phyloP scores from a whole-genome alignment of 2,888 invertebrate species.

The Ptychoptera albimana region DNA sequence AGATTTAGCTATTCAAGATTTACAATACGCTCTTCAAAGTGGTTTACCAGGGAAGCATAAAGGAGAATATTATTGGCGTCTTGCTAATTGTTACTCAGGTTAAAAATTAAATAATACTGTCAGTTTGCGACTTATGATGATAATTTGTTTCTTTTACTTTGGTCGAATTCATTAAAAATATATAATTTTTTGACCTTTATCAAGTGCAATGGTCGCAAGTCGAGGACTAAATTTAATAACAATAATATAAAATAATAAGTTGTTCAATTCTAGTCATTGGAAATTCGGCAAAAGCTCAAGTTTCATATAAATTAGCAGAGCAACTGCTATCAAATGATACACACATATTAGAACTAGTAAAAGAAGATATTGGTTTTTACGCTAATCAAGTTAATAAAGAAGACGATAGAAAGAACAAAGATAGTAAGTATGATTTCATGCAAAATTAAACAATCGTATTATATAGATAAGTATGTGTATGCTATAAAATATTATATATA shows the following conservation, averaged over 20 bases:
- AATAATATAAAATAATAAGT: not conserved
- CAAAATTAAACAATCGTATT: too few relatives aligned
- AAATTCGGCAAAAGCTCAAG: conserved; percentile 43
- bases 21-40: conserved; percentile 46
- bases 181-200: too few relatives aligned
- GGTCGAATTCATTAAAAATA: too few relatives aligned
- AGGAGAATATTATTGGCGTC: conserved; percentile 49
- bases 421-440: too few relatives aligned
- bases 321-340: conserved; percentile 37
- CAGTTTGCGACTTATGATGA: too few relatives aligned
- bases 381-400: conserved; percentile 12
- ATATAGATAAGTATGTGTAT: too few relatives aligned
- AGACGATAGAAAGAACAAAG: too few relatives aligned
- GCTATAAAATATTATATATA: conserved; percentile 3
- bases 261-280: conserved; percentile 35
- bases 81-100: conserved; percentile 48
- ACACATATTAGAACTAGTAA: conserved; percentile 27
- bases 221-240: not conserved
- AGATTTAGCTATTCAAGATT: conserved; percentile 45
- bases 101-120: too few relatives aligned
- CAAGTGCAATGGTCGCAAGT: too few relatives aligned
- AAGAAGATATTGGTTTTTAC: conserved; percentile 28
- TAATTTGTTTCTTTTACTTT: too few relatives aligned
- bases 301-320: conserved; percentile 45
- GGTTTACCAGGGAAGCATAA: conserved; percentile 44